These are phyloP conservation scores for Emydocephalus ijimae DNA, from an alignment of 2,113 vertebrate genomes.

Conservation along the genomic window DNA sequence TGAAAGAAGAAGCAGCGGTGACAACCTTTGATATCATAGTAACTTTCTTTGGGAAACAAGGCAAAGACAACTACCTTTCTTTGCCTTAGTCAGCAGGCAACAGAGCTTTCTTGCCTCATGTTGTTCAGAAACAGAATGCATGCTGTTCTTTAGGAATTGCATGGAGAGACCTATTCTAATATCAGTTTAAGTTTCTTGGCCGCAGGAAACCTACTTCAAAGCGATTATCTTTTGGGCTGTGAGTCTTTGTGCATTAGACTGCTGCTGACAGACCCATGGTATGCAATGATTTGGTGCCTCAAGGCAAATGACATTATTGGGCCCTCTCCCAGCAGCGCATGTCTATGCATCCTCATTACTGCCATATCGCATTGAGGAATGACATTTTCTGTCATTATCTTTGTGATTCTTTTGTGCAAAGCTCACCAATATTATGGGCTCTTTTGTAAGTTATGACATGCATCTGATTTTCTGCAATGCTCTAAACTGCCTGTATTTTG, in stretches of 20 bases:
- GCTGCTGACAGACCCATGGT: background rate
- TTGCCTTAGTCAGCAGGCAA: slow-evolving; percentile 3
- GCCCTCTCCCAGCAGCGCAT: background rate
- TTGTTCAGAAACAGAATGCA: background rate
- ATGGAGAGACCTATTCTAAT: background rate
- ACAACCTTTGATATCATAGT: background rate
- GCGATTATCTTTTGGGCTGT: background rate
- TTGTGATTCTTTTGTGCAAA: background rate
- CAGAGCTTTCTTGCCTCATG: background rate
- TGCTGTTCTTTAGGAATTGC: background rate
- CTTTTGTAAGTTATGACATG: background rate
- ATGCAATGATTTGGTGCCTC: fast-evolving
- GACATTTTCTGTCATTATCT: background rate
- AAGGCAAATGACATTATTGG: background rate
- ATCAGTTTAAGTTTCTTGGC: background rate
- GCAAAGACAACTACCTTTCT: background rate
- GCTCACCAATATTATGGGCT: fast-evolving
- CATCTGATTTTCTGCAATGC: fast-evolving
- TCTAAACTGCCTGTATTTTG: background rate
- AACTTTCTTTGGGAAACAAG: background rate
- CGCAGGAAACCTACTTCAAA: background rate
- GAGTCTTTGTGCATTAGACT: background rate
- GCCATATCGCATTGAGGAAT: background rate
- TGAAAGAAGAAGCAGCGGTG: background rate
- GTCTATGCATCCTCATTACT: background rate